These are phyloP conservation scores for Gymnodraco acuticeps DNA, from an alignment of 2,797 vertebrate species.

Conservation along the genomic window DNA sequence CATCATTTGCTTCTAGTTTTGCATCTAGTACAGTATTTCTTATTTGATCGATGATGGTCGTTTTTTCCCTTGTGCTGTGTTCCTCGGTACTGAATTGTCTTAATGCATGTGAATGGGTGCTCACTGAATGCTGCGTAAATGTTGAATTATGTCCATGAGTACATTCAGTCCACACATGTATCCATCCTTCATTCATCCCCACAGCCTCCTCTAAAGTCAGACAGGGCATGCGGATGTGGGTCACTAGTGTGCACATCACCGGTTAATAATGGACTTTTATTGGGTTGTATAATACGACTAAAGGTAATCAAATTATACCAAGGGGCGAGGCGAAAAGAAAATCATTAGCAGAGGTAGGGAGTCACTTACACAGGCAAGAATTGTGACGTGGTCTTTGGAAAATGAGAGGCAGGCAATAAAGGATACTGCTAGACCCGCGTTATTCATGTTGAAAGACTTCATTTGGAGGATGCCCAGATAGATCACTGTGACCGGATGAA, in stretches of 20 bases:
- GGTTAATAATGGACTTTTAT: slow-evolving; percentile 52
- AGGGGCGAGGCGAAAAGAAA: slow-evolving; percentile 25
- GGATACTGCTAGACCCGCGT: neutral
- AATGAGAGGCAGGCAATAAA: slow-evolving; percentile 45
- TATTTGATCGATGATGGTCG: neutral
- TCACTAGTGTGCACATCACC: neutral
- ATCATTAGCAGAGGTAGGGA: slow-evolving; percentile 42
- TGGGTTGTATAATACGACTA: neutral
- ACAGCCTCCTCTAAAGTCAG: neutral
- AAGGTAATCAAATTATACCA: slow-evolving; percentile 14
- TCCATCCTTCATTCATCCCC: slow-evolving; percentile 21
- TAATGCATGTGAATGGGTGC: fast-evolving
- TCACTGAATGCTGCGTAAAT: neutral
- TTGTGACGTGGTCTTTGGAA: slow-evolving; percentile 70
- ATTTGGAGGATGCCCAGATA: slow-evolving; percentile 34
- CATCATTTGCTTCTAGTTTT: no score
- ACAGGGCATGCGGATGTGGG: neutral
- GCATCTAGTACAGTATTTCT: neutral
- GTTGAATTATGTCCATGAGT: neutral
- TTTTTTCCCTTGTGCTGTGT: slow-evolving; percentile 24
- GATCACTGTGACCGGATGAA: slow-evolving; percentile 31
- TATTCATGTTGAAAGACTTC: slow-evolving; percentile 16
- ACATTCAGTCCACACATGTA: slow-evolving; percentile 3
- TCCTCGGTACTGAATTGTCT: neutral
- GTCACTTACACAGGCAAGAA: slow-evolving; percentile 13